Evolutionary conservation across 2,113 vertebrate species (phyloP), one percentile per base, ranked within the genome.

Genomic region (Capreolus pygargus): DNA sequence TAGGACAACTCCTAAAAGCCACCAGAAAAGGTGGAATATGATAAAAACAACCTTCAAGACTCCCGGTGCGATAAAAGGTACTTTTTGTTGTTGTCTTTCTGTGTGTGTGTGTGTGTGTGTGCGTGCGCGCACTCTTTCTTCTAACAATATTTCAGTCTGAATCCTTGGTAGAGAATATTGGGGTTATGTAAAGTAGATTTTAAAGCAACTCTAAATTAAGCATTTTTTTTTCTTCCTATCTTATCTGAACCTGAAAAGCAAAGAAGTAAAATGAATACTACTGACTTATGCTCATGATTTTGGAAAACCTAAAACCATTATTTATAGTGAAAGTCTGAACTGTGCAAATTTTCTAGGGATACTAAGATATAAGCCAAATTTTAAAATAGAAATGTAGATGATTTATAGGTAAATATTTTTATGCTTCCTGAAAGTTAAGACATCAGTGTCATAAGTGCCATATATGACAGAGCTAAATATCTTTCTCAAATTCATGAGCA

Each of bases 41-140:
- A 98, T 98, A 87, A 98, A 98, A 98, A 94, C 96, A 92, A 98
- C 96, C 93, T 97, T 54, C 39, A 95, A 74, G 95, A 98, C 98
- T 94, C 98, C 92, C 10, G 96, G 97, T 86, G 97, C 78, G 86
- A 98, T 98, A 94, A 98, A 98, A 98, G 98, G 98, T 98, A 98
- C 87, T 70, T 23, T 82, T 58, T 57, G 55, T 30, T 96, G 13
- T 36, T 86, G 16, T 74, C 25, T 23, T 1, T 4, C 1, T 54
- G 1, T 27, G 7, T 92, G 60, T 82, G 7, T 67, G 97, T 99
- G 97, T 95, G 47, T 96, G 17, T 87, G 2, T 94, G 6, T 81
- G 45, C 82, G 3, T 67, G 9, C 52, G 6, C 54, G 3, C 47
- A 58, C 55, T 89, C 67, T 89, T 57, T 36, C 4, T 88, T 61